phyloP scores from a whole-genome alignment of 2,888 invertebrate genomes.

The Orchesellides sinensis region DNA sequence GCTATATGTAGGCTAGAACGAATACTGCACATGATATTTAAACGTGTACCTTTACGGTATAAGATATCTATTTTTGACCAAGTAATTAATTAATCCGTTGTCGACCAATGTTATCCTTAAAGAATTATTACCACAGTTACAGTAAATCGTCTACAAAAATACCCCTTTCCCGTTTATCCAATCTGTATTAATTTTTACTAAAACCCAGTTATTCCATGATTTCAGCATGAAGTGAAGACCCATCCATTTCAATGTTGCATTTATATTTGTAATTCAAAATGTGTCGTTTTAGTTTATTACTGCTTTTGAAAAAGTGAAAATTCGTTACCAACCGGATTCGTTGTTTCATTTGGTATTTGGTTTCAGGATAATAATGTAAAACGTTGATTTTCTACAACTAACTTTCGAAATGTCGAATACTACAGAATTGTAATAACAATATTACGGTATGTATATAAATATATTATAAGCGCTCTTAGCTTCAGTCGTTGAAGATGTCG shows the following conservation, averaged over 20 bases:
- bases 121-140: neutral
- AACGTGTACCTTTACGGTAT: neutral
- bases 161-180: no score
- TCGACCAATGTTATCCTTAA: neutral
- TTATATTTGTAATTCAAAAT: no score
- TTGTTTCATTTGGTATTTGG: constrained; percentile 18
- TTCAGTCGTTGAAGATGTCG: no score
- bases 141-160: neutral
- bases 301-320: neutral
- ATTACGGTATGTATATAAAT: neutral
- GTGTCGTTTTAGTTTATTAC: no score
- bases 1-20: no score
- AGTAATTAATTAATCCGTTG: no score
- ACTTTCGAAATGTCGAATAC: neutral
- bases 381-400: no score
- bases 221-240: no score
- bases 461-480: neutral
- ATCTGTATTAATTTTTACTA: neutral
- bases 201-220: neutral
- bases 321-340: constrained; percentile 10
- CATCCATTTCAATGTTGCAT: no score
- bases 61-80: neutral
- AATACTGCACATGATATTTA: neutral
- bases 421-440: neutral
- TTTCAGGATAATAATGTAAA: neutral